Evolutionary conservation across 92 coral and sea anemone species (phyloP).

Genomic region (Siderastrea radians): DNA sequence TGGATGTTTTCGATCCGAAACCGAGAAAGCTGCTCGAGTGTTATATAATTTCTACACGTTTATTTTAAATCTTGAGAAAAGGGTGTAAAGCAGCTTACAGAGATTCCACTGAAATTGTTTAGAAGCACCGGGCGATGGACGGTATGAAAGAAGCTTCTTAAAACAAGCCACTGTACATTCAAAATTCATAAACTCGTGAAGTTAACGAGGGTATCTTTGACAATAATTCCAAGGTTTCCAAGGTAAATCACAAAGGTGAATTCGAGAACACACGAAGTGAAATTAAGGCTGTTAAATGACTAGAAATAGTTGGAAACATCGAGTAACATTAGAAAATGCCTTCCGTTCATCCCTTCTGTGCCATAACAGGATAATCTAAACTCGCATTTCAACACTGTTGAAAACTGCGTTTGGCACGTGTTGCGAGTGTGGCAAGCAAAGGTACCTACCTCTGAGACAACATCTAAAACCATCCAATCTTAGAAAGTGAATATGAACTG

Average conservation of each 20-base stretch:
- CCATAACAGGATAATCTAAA: not conserved
- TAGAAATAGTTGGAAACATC: not conserved
- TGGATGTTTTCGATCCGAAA: too few species aligned
- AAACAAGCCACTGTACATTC: too few species aligned
- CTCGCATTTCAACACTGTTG: not conserved
- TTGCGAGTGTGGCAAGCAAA: not conserved
- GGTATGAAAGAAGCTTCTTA: too few species aligned
- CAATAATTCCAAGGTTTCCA: constrained; percentile 35
- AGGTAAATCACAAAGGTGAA: constrained; percentile 1
- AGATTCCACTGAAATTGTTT: too few species aligned
- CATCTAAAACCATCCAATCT: not conserved
- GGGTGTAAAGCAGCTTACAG: too few species aligned
- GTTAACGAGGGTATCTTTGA: not conserved
- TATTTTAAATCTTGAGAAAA: not conserved
- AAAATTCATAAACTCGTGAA: too few species aligned
- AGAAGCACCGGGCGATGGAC: too few species aligned
- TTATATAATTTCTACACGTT: too few species aligned
- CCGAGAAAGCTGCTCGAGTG: too few species aligned
- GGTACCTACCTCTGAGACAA: not conserved
- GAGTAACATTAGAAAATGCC: not conserved
- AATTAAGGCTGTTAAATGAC: not conserved
- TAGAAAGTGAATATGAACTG: constrained; percentile 4
- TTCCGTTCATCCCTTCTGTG: not conserved
- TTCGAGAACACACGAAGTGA: not conserved
- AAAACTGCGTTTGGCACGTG: not conserved